Conservation (phyloP, 2,797 vertebrate species). For the Cichlasoma orientale region DNA sequence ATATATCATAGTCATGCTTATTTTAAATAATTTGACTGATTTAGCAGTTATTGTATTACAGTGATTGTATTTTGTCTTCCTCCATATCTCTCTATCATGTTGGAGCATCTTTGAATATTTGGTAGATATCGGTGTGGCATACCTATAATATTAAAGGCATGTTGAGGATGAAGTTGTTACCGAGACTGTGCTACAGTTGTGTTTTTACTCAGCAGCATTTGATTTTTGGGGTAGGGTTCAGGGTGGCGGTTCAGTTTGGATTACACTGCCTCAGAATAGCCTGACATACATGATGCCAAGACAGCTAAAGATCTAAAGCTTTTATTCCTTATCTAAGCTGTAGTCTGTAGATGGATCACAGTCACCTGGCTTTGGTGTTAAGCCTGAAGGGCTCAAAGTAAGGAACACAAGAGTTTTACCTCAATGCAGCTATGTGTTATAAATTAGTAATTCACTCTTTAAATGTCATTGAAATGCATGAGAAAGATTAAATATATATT, state of each 20-base stretch:
- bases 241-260: conserved; percentile 28
- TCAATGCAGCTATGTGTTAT: neutral
- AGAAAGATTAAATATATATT: neutral
- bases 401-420: conserved; percentile 26
- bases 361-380: conserved; percentile 47
- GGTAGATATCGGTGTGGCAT: neutral
- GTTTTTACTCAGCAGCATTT: neutral
- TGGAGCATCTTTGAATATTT: neutral
- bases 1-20: neutral
- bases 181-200: neutral
- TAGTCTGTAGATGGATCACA: conserved; percentile 50
- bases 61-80: neutral
- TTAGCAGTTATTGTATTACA: neutral
- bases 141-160: neutral
- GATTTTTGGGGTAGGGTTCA: conserved; percentile 13
- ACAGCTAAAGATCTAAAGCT: conserved; percentile 42
- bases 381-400: conserved; percentile 23
- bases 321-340: conserved; percentile 51
- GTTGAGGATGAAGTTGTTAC: neutral
- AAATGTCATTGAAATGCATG: neutral
- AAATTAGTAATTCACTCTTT: conserved; percentile 4
- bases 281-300: conserved; percentile 31
- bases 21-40: neutral
- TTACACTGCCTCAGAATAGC: conserved; percentile 42
- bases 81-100: neutral